Conservation (phyloP, 2,888 invertebrate species). For the Bruchidius siliquastri region DNA sequence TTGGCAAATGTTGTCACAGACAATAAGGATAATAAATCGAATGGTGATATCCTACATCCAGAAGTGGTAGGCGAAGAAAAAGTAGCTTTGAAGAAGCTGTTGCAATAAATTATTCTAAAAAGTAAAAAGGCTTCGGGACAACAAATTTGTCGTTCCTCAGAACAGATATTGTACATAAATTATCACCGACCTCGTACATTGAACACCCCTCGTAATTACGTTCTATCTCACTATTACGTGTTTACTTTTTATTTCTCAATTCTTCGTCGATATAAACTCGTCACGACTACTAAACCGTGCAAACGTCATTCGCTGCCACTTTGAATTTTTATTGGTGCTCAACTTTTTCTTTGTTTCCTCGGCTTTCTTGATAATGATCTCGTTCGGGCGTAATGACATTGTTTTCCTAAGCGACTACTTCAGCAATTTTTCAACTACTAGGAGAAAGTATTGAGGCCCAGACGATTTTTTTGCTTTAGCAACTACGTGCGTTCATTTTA, state of each 20-base stretch:
- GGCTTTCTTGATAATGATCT: background rate
- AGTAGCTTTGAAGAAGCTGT: too few species aligned
- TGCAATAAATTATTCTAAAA: too few species aligned
- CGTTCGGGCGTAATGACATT: background rate
- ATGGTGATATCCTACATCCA: too few species aligned
- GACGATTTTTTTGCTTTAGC: background rate
- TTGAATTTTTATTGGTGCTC: background rate
- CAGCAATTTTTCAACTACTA: background rate
- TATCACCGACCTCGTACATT: too few species aligned
- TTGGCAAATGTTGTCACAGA: too few species aligned
- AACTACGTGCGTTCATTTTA: background rate
- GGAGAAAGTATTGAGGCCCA: background rate
- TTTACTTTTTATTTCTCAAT: background rate
- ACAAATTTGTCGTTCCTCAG: too few species aligned
- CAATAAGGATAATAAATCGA: too few species aligned
- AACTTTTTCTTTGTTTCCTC: background rate
- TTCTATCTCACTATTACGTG: background rate
- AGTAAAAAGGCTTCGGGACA: too few species aligned
- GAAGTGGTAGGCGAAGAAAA: too few species aligned
- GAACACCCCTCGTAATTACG: background rate
- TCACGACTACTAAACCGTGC: background rate
- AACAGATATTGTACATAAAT: too few species aligned
- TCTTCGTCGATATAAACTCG: background rate
- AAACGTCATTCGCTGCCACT: background rate
- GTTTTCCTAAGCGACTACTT: background rate